phyloP scores from a whole-genome alignment of 2,113 vertebrate genomes.

The Corynorhinus townsendii region DNA sequence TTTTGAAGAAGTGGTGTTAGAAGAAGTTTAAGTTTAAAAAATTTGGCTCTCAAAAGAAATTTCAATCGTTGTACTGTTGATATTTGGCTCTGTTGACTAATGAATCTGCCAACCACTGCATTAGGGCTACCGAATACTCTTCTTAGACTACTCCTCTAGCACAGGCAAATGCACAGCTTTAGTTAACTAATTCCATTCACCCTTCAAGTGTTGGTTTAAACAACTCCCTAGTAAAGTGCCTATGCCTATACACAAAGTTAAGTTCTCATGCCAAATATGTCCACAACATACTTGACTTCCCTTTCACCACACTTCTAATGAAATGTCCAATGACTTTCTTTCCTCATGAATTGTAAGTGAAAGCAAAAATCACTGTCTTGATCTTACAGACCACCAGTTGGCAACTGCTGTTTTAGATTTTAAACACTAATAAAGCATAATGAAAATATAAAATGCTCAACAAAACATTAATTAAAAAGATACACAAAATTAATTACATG shows the following conservation, averaged over 20 bases:
- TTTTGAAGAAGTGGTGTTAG: too few relatives aligned
- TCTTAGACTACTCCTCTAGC: neutral
- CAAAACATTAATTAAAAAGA: neutral
- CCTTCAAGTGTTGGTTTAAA: neutral
- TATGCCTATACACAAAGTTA: neutral
- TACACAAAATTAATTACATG: constrained; percentile 9
- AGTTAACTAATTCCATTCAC: neutral
- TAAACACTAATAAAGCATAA: neutral
- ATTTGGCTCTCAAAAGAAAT: too few relatives aligned
- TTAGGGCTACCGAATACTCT: neutral
- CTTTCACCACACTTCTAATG: neutral
- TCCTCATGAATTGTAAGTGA: neutral
- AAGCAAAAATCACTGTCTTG: neutral
- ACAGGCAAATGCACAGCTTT: neutral
- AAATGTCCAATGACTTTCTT: neutral
- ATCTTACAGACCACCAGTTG: neutral
- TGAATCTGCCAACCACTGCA: too few relatives aligned
- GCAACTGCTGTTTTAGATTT: neutral
- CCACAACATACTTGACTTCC: neutral
- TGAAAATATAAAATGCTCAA: neutral
- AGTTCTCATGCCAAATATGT: neutral
- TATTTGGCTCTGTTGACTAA: too few relatives aligned
- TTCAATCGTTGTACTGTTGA: too few relatives aligned
- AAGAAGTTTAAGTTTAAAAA: too few relatives aligned
- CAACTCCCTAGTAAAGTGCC: neutral